Conservation (phyloP, 1,140 invertebrate genomes). For the Agrilus planipennis region DNA sequence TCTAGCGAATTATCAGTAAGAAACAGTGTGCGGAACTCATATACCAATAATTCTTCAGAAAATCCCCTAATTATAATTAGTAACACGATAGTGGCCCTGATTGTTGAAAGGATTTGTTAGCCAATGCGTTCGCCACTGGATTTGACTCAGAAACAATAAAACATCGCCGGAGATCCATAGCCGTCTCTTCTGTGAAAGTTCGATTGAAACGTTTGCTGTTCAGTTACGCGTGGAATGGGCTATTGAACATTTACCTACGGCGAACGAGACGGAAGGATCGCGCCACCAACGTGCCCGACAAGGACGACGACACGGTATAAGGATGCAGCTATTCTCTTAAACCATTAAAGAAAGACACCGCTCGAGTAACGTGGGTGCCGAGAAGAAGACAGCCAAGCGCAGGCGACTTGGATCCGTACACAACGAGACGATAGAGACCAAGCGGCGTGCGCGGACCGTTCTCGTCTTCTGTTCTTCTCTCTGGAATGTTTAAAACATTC, state of each 20-base stretch:
- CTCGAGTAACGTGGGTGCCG: conserved; percentile 11
- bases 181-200: conserved; percentile 11
- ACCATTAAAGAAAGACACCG: conserved; percentile 13
- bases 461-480: no score
- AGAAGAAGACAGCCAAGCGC: background rate
- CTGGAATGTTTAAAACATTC: no score
- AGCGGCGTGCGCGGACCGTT: no score
- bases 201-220: conserved; percentile 12
- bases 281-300: background rate
- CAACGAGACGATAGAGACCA: no score
- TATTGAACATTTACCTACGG: conserved; percentile 9
- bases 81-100: no score
- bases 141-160: conserved; percentile 6
- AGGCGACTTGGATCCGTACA: no score
- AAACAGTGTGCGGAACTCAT: no score
- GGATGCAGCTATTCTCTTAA: conserved; percentile 11
- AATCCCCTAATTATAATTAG: no score
- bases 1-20: no score
- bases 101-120: no score
- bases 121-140: no score
- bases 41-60: no score
- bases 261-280: conserved; percentile 5
- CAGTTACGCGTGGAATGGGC: conserved; percentile 11
- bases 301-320: background rate
- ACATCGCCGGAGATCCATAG: conserved; percentile 2